Conservation (phyloP, 2,113 vertebrate genomes). For the Okapia johnstoni region DNA sequence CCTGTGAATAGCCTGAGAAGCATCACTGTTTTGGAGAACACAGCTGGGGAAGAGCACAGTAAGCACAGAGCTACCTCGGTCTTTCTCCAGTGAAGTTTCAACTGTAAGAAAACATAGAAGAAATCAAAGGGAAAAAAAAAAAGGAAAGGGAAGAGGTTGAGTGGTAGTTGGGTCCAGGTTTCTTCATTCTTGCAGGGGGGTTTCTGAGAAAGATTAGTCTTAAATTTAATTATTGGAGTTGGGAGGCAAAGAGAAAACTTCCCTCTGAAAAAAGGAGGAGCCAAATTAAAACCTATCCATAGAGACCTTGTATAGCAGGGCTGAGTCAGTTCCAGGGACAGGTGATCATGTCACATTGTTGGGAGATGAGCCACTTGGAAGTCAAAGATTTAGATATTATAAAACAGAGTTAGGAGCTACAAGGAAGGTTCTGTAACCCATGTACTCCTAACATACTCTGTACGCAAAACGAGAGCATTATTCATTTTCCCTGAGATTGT, state of each 20-base stretch:
- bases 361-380: background rate
- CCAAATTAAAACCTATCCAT: background rate
- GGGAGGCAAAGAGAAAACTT: background rate
- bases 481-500: background rate
- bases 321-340: background rate
- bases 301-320: background rate
- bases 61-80: background rate
- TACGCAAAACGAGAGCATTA: background rate
- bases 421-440: background rate
- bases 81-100: background rate
- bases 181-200: background rate
- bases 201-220: background rate
- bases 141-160: background rate
- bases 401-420: background rate
- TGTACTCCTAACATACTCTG: background rate
- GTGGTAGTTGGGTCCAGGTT: background rate
- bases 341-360: background rate
- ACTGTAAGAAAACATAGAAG: background rate
- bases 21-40: background rate
- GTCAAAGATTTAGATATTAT: background rate
- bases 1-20: background rate
- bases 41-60: background rate
- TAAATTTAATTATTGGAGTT: background rate
- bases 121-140: background rate
- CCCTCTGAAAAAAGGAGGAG: background rate